Evolutionary conservation across 2,888 invertebrate species (phyloP), one percentile per base, ranked within the genome.

Genomic region (Tuta absoluta): DNA sequence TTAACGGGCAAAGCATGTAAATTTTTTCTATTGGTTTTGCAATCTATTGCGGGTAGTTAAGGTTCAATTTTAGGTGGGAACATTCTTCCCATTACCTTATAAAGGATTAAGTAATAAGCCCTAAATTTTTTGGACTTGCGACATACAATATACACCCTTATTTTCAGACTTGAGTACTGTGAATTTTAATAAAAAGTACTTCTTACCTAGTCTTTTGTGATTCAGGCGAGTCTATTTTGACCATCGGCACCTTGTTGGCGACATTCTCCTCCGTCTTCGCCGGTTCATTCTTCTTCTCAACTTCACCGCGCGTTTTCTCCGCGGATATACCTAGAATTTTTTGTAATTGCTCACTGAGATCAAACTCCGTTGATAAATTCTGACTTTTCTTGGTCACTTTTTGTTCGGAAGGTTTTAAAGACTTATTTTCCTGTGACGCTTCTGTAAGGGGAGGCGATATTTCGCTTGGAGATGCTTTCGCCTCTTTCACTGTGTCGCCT

Each of bases 211-310:
- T 76, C 67, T 88, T 91, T 28, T 85, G 87, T 28, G 78, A 73
- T 62, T 92, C 92, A 0, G 92, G 92, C 0, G 92, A 92, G 70
- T 92, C 92, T 57, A 92, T 92, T 75, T 92, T 92, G 12, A 92
- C 92, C 1, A 89, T 85, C 0, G 92, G 92, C 51, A 92, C 79
- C 71, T 87, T 89, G 64, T 76, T 82, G 0, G 77, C 71, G 0
- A 71, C 65, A 66, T 69, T 73, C 0, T 91, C 90, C 19, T 91
- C 91, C 1, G 82, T 76, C 62, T 89, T 90, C 0, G 67, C 75
- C 0, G 81, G 79, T 45, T 92, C 92, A 57, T 70, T 75, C 69
- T 88, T 89, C 69, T 86, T 86, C 66, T 92, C 92, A 0, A 69
- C 73, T 69, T 88, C 89, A 0, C 79, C 80, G 0, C 90, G 76